phyloP scores from a whole-genome alignment of 2,113 vertebrate species.

The Carassius gibelio region DNA sequence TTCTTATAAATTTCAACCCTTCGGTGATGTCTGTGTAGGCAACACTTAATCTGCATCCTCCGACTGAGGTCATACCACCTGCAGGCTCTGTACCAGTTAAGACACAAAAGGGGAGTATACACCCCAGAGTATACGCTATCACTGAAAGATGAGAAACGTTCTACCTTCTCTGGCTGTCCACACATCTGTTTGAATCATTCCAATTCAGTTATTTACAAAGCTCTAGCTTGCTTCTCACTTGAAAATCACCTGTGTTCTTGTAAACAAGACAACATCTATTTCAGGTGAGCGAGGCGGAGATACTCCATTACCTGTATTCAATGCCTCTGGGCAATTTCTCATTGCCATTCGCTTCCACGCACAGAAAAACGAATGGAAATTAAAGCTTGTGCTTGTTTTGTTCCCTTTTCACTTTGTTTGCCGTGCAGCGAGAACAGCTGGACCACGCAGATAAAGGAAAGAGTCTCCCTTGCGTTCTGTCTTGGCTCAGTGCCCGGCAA shows the following conservation, averaged over 20 bases:
- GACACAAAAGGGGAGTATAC: background rate
- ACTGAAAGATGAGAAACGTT: conserved; percentile 1
- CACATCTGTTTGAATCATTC: conserved; percentile 2
- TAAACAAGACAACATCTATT: conserved; percentile 50
- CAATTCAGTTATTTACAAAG: conserved; percentile 37
- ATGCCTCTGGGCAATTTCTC: conserved; percentile 43
- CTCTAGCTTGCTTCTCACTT: background rate
- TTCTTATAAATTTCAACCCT: conserved; percentile 31
- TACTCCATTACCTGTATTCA: conserved; percentile 43
- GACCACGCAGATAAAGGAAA: conserved; percentile 48
- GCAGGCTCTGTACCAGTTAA: conserved; percentile 14
- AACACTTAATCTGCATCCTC: conserved; percentile 40
- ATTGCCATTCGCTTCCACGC: conserved; percentile 41
- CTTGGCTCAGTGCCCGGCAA: conserved; percentile 49
- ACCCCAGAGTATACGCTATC: conserved; percentile 7
- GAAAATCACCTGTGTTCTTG: conserved; percentile 29
- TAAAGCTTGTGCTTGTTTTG: conserved; percentile 47
- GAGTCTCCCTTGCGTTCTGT: conserved; percentile 29
- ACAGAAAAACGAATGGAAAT: conserved; percentile 32
- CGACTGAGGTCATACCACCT: conserved; percentile 25
- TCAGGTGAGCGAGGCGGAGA: conserved; percentile 3
- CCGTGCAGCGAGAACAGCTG: conserved; percentile 40
- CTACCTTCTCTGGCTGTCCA: background rate
- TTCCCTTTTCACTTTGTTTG: conserved; percentile 52
- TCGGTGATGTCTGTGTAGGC: conserved; percentile 4